Base-by-base conservation (phyloP, 2,797 vertebrate genomes). In the Miichthys miiuy region DNA sequence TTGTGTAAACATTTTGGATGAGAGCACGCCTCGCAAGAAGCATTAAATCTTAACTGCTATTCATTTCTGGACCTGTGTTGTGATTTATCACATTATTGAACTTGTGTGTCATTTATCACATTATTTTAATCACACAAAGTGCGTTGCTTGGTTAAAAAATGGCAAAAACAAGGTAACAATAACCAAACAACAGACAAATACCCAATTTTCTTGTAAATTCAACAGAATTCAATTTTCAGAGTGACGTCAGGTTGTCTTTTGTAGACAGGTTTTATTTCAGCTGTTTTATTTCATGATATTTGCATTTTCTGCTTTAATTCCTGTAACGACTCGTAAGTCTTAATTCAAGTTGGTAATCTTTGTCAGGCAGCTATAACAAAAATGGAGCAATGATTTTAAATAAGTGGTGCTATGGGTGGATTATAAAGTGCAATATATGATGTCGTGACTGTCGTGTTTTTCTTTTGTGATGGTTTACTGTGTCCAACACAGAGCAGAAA, bases 391-490 rank as follows among this genome's bases (percentile, higher is more conserved):
- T 86, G 47, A 63, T 86, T 88, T 81, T 54, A 75, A 80, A 86
- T 72, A 64, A 75, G 25, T 69, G 21, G 47, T 51, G 16, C 65
- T 72, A 65, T 71, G 27, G 80, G 56, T 87, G 86, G 91, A 94
- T 95, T 94, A 94, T 42, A 76, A 82, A 83, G 88, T 94, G 80
- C 79, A 92, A 92, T 90, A 84, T 91, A 92, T 82, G 86, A 90
- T 89, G 77, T 90, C 23, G 66, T 91, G 87, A 82, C 88, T 81
- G 80, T 82, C 72, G 38, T 47, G 6, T 48, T 50, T 79, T 77
- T 87, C 67, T 72, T 6, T 84, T 89, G 62, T 87, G 73, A 44
- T 76, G 66, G 42, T 87, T 94, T 92, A 89, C 86, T 89, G 84
- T 90, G 84, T 89, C 87, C 64, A 55, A 80, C 25, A 87, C 72